Evolutionary conservation across 2,113 vertebrate genomes (phyloP).

Genomic region (Oryzias curvinotus): DNA sequence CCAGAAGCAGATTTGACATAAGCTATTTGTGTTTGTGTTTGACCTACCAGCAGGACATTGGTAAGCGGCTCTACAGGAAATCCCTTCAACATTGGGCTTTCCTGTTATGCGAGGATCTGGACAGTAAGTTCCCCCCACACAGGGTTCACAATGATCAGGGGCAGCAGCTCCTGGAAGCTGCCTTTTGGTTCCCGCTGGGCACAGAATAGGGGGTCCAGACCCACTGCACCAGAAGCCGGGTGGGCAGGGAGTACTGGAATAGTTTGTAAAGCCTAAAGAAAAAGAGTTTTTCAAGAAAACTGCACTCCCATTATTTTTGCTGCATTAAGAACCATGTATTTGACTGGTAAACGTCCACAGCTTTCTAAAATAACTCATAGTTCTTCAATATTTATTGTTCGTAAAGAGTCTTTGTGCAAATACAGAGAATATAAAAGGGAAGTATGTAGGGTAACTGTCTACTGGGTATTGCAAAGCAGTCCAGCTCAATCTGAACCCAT

Average conservation of each 20-base stretch:
- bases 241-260: conserved; percentile 80
- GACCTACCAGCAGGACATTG: conserved; percentile 84
- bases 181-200: conserved; percentile 85
- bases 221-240: conserved; percentile 91
- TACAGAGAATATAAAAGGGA: not conserved
- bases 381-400: not conserved
- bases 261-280: conserved; percentile 77
- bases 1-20: not conserved
- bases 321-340: too few species aligned
- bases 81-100: conserved; percentile 78
- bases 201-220: conserved; percentile 75
- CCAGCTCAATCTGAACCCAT: not conserved
- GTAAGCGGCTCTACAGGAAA: conserved; percentile 82
- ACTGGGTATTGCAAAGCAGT: conserved; percentile 5
- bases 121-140: conserved; percentile 83
- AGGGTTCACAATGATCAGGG: conserved; percentile 79
- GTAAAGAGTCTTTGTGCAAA: conserved; percentile 3
- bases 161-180: conserved; percentile 79
- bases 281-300: not conserved
- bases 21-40: not conserved
- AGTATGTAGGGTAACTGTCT: not conserved
- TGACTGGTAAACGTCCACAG: too few species aligned
- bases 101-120: conserved; percentile 76
- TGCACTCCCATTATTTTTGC: not conserved
- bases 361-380: too few species aligned